A percentile compares a stretch with the other conserved stretches of the same genome.
phyloP scores from a whole-genome alignment of 2,888 invertebrate species.

The Metallyticus violacea region DNA sequence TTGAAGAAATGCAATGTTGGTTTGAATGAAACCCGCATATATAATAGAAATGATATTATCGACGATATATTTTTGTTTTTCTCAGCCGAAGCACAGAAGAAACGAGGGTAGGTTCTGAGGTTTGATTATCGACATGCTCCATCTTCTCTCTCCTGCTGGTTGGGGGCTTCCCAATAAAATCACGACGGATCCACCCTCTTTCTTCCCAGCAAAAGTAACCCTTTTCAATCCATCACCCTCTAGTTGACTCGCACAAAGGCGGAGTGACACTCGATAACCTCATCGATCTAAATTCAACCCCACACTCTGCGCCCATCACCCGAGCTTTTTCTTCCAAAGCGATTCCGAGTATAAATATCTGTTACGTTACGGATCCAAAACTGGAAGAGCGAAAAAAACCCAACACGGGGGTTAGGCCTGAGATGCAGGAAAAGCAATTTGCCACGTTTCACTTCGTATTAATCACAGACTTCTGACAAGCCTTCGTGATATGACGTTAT shows the following conservation, averaged over 20 bases:
- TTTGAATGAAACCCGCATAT: no score
- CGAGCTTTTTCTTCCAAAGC: not conserved
- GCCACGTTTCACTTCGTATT: not conserved
- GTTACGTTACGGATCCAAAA: not conserved
- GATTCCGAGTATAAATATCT: not conserved
- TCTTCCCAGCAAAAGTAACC: not conserved
- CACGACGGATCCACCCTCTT: not conserved
- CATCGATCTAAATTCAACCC: slow-evolving; percentile 13
- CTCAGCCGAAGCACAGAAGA: not conserved
- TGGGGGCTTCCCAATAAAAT: not conserved
- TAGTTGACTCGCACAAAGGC: slow-evolving; percentile 17
- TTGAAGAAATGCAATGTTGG: no score
- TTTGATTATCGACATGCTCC: not conserved
- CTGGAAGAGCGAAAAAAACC: not conserved
- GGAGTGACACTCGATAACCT: slow-evolving; percentile 18
- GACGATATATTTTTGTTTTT: not conserved
- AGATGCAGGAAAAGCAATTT: not conserved
- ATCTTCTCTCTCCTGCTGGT: not conserved
- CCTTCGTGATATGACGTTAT: not conserved
- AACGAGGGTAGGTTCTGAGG: not conserved
- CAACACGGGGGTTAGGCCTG: not conserved
- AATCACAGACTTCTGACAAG: not conserved
- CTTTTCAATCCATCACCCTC: slow-evolving; percentile 17
- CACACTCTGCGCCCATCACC: not conserved
- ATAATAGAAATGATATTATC: no score